A percentile compares a stretch with the other conserved stretches of the same genome.
phyloP scores from a whole-genome alignment of 2,113 vertebrate species.

The Syrrhaptes paradoxus region DNA sequence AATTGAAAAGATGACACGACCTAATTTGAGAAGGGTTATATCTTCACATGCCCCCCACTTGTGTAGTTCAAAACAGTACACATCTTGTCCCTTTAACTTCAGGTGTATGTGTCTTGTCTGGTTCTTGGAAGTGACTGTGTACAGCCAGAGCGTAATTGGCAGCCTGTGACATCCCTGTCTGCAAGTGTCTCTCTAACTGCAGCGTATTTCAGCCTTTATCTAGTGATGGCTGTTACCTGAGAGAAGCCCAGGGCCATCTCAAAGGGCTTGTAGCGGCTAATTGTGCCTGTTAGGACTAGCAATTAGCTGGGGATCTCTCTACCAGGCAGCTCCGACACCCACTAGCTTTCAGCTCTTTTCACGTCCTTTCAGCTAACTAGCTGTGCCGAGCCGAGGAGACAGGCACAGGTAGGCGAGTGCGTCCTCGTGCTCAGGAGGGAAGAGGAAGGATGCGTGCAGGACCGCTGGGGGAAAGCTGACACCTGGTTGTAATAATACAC shows the following conservation, averaged over 20 bases:
- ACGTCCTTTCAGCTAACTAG: constrained; percentile 73
- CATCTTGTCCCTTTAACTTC: constrained; percentile 66
- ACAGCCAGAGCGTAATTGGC: constrained; percentile 80
- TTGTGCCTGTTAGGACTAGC: constrained; percentile 83
- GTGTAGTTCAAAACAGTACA: constrained; percentile 58
- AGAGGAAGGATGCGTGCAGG: background rate
- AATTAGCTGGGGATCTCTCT: constrained; percentile 79
- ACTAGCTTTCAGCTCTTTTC: constrained; percentile 75
- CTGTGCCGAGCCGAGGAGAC: constrained; percentile 62
- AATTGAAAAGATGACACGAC: constrained; percentile 54
- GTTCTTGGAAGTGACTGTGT: constrained; percentile 74
- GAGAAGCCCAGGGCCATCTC: constrained; percentile 81
- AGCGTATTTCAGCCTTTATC: constrained; percentile 78
- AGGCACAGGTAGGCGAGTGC: constrained; percentile 65
- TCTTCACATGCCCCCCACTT: background rate
- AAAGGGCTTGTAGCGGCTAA: constrained; percentile 84
- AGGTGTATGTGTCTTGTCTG: constrained; percentile 65
- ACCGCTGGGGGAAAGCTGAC: background rate
- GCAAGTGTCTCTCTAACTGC: constrained; percentile 78
- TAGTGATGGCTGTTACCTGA: constrained; percentile 83
- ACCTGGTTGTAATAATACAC: background rate
- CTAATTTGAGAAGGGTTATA: constrained; percentile 49
- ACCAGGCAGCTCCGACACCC: constrained; percentile 74
- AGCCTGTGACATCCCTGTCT: constrained; percentile 81
- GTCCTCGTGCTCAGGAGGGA: background rate